A percentile compares a stretch with the other conserved stretches of the same genome.
phyloP scores from a whole-genome alignment of 1,140 invertebrate genomes.

The Drosophila kohkoa region DNA sequence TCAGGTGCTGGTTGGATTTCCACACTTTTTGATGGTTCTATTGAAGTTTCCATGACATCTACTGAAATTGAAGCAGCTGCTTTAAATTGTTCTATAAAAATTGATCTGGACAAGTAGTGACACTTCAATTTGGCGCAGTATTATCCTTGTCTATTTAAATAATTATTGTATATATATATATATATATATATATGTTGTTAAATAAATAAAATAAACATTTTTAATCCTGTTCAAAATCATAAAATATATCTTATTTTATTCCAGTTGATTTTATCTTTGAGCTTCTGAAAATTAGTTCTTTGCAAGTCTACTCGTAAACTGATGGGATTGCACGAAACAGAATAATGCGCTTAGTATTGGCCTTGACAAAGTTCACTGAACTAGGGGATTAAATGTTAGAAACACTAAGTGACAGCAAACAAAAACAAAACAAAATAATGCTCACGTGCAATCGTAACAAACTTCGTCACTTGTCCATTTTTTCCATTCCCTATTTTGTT shows the following conservation, averaged over 20 bases:
- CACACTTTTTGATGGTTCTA: too few relatives aligned
- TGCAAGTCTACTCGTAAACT: constrained; percentile 6
- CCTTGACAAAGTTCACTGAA: constrained; percentile 46
- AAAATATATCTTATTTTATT: too few relatives aligned
- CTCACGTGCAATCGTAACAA: constrained; percentile 21
- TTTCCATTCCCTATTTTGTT: not conserved
- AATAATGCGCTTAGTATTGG: constrained; percentile 27
- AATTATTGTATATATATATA: too few relatives aligned
- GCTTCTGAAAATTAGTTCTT: constrained; percentile 9
- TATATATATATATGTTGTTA: too few relatives aligned
- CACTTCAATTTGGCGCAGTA: too few relatives aligned
- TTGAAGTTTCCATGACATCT: not conserved
- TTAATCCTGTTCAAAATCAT: too few relatives aligned
- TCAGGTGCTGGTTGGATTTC: too few relatives aligned
- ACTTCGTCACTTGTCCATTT: constrained; percentile 15
- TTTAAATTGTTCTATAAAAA: too few relatives aligned
- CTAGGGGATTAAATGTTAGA: not conserved
- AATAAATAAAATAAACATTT: too few relatives aligned
- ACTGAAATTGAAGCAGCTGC: not conserved
- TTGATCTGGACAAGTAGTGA: too few relatives aligned
- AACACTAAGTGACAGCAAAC: not conserved
- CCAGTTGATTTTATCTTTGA: not conserved
- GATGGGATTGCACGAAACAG: not conserved
- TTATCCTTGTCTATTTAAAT: too few relatives aligned
- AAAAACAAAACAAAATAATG: constrained; percentile 3